These are phyloP conservation scores for Zaprionus nigranus DNA, from an alignment of 1,140 invertebrate genomes.

Conservation along the genomic window DNA sequence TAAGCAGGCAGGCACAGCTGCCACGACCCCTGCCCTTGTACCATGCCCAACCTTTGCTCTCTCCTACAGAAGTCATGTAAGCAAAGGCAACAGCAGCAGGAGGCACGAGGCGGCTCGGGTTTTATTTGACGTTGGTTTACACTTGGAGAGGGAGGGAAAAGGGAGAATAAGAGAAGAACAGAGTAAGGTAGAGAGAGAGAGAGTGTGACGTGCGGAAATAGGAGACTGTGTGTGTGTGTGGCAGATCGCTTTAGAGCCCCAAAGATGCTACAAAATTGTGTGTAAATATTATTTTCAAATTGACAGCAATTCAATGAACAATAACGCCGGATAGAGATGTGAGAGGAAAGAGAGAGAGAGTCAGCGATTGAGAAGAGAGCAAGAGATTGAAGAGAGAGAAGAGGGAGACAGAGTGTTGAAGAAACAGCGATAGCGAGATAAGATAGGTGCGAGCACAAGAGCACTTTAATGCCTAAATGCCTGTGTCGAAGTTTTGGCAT, in stretches of 20 bases:
- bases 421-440: neutral
- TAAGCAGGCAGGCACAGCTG: constrained; percentile 29
- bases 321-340: constrained; percentile 64
- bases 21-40: neutral
- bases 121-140: constrained; percentile 35
- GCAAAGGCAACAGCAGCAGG: constrained; percentile 50
- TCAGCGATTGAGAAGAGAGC: neutral
- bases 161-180: neutral
- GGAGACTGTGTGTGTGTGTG: constrained; percentile 7
- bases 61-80: constrained; percentile 32
- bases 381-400: neutral
- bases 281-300: constrained; percentile 79
- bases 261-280: constrained; percentile 60
- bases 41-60: neutral
- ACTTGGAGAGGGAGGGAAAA: neutral
- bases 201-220: neutral
- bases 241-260: constrained; percentile 44
- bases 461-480: constrained; percentile 17
- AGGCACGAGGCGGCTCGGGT: constrained; percentile 51
- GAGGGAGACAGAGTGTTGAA: neutral
- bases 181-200: neutral
- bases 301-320: constrained; percentile 74
- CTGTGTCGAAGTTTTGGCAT: neutral
- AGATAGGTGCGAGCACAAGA: neutral
- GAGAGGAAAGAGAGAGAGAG: constrained; percentile 1